Percentiles rank a stretch among this genome's conserved stretches.
phyloP scores from a whole-genome alignment of 2,113 vertebrate genomes.

The Elgaria multicarinata region DNA sequence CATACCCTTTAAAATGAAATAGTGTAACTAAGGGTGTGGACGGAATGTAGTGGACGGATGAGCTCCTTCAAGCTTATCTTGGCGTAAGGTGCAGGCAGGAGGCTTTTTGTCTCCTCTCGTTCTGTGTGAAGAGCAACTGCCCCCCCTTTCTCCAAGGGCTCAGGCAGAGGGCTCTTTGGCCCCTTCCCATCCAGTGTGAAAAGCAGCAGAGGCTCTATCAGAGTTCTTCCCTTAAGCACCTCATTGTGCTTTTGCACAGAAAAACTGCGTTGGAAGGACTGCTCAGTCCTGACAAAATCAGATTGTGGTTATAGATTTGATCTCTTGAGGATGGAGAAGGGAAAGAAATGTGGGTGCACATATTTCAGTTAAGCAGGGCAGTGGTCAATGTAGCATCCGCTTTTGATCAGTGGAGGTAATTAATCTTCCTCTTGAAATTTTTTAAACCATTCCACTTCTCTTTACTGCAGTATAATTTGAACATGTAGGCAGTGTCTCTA shows the following conservation, averaged over 20 bases:
- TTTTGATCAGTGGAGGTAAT: neutral
- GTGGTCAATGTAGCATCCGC: neutral
- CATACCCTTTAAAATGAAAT: too few species aligned
- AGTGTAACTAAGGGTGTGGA: too few species aligned
- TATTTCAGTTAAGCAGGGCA: neutral
- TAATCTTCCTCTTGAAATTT: neutral
- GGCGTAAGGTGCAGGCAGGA: neutral
- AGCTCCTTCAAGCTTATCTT: too few species aligned
- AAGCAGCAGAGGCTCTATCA: neutral
- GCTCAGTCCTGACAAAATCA: neutral
- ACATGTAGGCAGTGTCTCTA: neutral
- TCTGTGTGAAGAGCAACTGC: too few species aligned
- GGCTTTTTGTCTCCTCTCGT: neutral
- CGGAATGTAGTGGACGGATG: too few species aligned
- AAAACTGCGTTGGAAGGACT: too few species aligned
- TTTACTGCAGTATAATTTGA: too few species aligned
- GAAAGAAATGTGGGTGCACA: neutral
- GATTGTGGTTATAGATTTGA: neutral
- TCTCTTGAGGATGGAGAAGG: too few species aligned
- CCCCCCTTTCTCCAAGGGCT: neutral
- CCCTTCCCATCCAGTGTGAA: neutral
- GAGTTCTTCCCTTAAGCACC: neutral
- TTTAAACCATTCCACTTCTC: neutral
- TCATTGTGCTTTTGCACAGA: neutral
- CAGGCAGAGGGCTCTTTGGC: neutral